Percentiles rank a stretch among this genome's conserved stretches.
phyloP scores from a whole-genome alignment of 2,888 invertebrate species.

The Augiades crinisus region DNA sequence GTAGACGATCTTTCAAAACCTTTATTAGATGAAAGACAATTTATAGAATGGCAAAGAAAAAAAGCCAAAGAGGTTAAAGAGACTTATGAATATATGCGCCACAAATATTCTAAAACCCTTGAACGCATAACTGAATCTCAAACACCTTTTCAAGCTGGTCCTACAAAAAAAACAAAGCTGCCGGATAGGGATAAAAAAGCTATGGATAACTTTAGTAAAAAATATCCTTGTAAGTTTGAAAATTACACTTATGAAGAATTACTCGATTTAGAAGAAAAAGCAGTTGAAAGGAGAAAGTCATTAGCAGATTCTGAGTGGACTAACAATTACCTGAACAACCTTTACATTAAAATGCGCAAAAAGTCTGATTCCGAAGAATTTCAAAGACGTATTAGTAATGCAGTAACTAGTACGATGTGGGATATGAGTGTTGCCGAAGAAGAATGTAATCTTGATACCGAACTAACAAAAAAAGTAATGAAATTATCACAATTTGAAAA shows the following conservation, averaged over 20 bases:
- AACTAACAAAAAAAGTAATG: slow-evolving; percentile 79
- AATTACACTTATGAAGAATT: slow-evolving; percentile 68
- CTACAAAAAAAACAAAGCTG: slow-evolving; percentile 36
- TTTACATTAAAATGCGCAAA: slow-evolving; percentile 66
- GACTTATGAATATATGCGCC: slow-evolving; percentile 61
- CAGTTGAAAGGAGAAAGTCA: slow-evolving; percentile 47
- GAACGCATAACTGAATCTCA: slow-evolving; percentile 54
- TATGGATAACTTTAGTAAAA: slow-evolving; percentile 57
- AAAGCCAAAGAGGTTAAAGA: slow-evolving; percentile 69
- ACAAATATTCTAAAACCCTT: slow-evolving; percentile 63
- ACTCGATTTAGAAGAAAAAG: slow-evolving; percentile 53
- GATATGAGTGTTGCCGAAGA: slow-evolving; percentile 74
- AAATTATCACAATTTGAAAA: slow-evolving; percentile 85
- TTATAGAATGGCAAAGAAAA: slow-evolving; percentile 81
- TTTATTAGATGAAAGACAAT: slow-evolving; percentile 67
- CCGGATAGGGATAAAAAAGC: slow-evolving; percentile 49
- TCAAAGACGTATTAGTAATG: slow-evolving; percentile 73
- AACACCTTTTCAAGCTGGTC: slow-evolving; percentile 39
- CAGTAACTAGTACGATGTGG: slow-evolving; percentile 76
- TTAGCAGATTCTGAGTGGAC: slow-evolving; percentile 64
- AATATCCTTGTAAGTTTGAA: slow-evolving; percentile 57
- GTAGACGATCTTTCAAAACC: slow-evolving; percentile 67
- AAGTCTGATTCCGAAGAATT: slow-evolving; percentile 66
- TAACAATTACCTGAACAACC: slow-evolving; percentile 69
- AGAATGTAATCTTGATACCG: slow-evolving; percentile 71